phyloP scores from a whole-genome alignment of 1,140 invertebrate genomes.

The Himalopsyche phryganea region DNA sequence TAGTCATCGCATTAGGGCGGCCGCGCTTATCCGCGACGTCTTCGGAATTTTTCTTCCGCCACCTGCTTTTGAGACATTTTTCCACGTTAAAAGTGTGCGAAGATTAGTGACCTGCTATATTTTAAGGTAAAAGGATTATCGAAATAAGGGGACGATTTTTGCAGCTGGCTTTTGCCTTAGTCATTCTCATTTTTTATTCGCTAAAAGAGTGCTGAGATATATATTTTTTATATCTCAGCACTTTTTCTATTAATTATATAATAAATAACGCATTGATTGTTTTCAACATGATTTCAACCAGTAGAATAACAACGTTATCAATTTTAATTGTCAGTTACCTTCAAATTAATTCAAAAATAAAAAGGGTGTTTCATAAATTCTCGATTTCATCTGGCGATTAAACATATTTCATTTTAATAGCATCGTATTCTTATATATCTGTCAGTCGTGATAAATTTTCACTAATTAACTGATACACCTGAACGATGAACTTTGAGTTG shows the following conservation, averaged over 20 bases:
- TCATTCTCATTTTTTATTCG: neutral
- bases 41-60: constrained; percentile 13
- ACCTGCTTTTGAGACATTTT: constrained; percentile 24
- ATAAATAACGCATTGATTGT: neutral
- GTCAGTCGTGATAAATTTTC: too few relatives aligned
- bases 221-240: too few relatives aligned
- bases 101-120: constrained; percentile 31
- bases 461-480: too few relatives aligned
- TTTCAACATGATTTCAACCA: neutral
- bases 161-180: constrained; percentile 2
- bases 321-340: too few relatives aligned
- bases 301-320: too few relatives aligned
- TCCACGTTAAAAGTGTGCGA: constrained; percentile 10
- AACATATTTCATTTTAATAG: too few relatives aligned
- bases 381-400: too few relatives aligned
- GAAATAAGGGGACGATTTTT: constrained; percentile 8
- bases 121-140: constrained; percentile 23
- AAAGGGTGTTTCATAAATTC: too few relatives aligned
- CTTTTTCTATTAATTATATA: neutral
- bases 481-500: too few relatives aligned
- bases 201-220: neutral
- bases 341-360: too few relatives aligned
- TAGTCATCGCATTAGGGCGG: constrained; percentile 33
- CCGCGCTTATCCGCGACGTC: constrained; percentile 19
- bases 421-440: too few relatives aligned